These are phyloP conservation scores for Phalacrocorax carbo DNA, from an alignment of 2,113 vertebrate genomes.

Conservation along the genomic window DNA sequence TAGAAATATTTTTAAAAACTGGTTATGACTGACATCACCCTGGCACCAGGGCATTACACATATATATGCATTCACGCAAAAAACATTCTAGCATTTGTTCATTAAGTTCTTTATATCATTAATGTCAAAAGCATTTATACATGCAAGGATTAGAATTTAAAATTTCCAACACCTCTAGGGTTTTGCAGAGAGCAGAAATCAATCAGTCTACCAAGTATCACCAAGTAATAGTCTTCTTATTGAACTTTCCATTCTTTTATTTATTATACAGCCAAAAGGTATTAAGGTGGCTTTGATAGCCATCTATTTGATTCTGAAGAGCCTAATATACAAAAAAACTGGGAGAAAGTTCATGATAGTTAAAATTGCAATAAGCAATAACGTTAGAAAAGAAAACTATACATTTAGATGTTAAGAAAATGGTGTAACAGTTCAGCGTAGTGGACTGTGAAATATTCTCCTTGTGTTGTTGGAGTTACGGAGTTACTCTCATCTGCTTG, in stretches of 20 bases:
- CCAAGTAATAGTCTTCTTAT: background rate
- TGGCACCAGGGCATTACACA: background rate
- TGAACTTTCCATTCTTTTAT: background rate
- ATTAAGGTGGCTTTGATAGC: background rate
- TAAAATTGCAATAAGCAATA: background rate
- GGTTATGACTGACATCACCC: background rate
- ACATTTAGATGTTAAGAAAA: background rate
- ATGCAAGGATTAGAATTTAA: constrained; percentile 19
- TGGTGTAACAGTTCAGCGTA: background rate
- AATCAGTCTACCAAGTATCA: constrained; percentile 7
- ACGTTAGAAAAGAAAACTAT: background rate
- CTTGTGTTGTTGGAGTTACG: background rate
- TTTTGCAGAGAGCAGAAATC: constrained; percentile 24
- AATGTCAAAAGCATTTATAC: constrained; percentile 10
- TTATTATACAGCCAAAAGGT: background rate
- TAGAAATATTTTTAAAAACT: background rate
- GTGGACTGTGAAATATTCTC: background rate
- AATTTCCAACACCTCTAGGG: background rate
- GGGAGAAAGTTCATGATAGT: background rate
- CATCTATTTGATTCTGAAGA: background rate
- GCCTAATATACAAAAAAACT: background rate
- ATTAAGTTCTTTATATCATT: constrained; percentile 9
- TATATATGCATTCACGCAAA: background rate
- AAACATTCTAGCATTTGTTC: constrained; percentile 14
- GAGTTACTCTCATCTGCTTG: background rate